Conservation (phyloP, 2,113 vertebrate genomes). For the Psittacara wagleri region DNA sequence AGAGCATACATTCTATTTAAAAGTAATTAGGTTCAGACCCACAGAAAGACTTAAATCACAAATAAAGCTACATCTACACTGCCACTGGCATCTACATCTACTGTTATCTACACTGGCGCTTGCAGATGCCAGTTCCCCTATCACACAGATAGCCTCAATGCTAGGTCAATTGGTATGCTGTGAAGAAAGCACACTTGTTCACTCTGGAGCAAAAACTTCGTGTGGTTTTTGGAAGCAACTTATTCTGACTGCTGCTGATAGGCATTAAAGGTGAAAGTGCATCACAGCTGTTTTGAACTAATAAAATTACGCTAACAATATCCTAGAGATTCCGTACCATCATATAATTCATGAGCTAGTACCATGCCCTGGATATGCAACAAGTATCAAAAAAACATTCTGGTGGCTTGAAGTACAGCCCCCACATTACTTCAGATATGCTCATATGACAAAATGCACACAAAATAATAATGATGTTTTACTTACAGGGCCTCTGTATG, state of each 20-base stretch:
- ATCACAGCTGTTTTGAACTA: background rate
- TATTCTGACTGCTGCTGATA: background rate
- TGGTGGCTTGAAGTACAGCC: background rate
- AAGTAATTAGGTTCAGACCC: background rate
- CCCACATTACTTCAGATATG: background rate
- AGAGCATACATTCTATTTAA: background rate
- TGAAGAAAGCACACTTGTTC: background rate
- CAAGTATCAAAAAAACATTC: background rate
- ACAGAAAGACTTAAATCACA: background rate
- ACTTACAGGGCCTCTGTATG: background rate
- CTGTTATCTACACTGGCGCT: background rate
- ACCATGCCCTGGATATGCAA: background rate
- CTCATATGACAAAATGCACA: background rate
- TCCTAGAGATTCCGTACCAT: background rate
- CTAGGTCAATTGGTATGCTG: background rate
- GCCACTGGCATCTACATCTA: background rate
- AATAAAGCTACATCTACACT: background rate
- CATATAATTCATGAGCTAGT: background rate
- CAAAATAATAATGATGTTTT: background rate
- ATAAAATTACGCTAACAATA: background rate
- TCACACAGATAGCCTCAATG: background rate
- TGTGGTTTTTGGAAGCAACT: background rate
- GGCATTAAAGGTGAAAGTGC: background rate
- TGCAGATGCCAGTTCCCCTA: background rate
- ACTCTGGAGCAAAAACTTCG: background rate